phyloP scores from a whole-genome alignment of 2,113 vertebrate genomes.

The Micronycteris hirsuta region DNA sequence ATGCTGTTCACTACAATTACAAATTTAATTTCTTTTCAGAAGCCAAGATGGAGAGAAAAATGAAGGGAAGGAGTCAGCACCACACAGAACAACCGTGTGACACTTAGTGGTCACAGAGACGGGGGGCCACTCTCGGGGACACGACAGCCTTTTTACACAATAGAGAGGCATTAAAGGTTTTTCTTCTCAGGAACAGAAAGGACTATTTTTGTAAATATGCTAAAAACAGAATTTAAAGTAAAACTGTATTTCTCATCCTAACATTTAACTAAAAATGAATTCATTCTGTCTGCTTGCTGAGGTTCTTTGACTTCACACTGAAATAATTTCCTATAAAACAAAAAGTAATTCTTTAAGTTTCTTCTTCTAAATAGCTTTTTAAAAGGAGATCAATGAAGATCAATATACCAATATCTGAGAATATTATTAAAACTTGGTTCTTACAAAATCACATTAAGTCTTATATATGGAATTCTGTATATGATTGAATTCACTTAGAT shows the following conservation, averaged over 20 bases:
- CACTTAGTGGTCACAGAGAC: not conserved
- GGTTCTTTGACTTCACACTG: not conserved
- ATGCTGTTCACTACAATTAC: not conserved
- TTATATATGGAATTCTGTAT: not conserved
- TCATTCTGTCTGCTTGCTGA: not conserved
- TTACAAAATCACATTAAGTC: not conserved
- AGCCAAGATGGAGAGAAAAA: not conserved
- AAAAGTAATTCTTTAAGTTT: not conserved
- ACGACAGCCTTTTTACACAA: not conserved
- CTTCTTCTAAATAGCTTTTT: not conserved
- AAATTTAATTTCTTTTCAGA: slow-evolving; percentile 1
- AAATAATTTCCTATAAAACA: not conserved
- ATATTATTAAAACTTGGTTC: not conserved
- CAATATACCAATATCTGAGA: not conserved
- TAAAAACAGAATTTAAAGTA: not conserved
- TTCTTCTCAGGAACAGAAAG: not conserved
- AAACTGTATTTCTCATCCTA: not conserved
- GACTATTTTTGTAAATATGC: not conserved
- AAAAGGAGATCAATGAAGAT: not conserved
- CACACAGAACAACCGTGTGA: not conserved
- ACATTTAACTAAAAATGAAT: not conserved
- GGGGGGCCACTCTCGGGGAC: not conserved
- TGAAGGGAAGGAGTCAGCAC: not conserved
- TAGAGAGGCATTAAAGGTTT: not conserved
- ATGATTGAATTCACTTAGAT: not conserved